Base-by-base conservation (phyloP, 1,140 invertebrate species). In the Cardiocondyla obscurior region DNA sequence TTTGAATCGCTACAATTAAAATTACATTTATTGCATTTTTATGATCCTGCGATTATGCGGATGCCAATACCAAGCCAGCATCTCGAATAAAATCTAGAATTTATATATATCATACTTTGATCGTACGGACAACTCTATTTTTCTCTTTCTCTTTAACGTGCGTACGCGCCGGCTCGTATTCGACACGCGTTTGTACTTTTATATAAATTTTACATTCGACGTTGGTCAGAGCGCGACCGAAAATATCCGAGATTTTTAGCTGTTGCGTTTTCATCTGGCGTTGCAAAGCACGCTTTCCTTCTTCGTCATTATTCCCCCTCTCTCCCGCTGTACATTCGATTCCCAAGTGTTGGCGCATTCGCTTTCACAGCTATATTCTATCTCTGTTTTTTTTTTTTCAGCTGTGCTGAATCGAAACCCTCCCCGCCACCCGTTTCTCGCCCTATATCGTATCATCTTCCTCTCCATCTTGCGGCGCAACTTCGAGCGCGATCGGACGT, bases 201-300 rank as follows among this genome's bases (percentile, higher is more conserved):
- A 62, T 69, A 79, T 79, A 79, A 79, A 79, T 79, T 79, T 79
- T 79, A 67, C 22, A 69, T 67, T 62, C 46, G 62, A 79, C 46
- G 16, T 36, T 49, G 46, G 33, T 49, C 74, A n/a, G 74, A 79
- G 16, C 62, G 74, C 36, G 46, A 22, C 46, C 74, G 74, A 79
- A 79, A 79, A 79, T 79, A 79, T 79, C 74, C 62, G 62, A 79
- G 74, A 79, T 42, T 79, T 69, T 79, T 67, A 51, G 22, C 44
- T 22, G 60, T 62, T 64, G 57, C 39, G 46, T 65, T 60, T 65
- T 60, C 73, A 65, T 65, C 60, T 60, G 12, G 33, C 74, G 46
- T 65, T 46, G 46, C n/a, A n/a, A n/a, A 53, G 53, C 16, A 46
- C 74, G 22, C 58, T 69, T 69, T 28, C n/a, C 46, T 67, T 46